Conservation (phyloP, 2,113 vertebrate genomes). For the Elachura formosa region DNA sequence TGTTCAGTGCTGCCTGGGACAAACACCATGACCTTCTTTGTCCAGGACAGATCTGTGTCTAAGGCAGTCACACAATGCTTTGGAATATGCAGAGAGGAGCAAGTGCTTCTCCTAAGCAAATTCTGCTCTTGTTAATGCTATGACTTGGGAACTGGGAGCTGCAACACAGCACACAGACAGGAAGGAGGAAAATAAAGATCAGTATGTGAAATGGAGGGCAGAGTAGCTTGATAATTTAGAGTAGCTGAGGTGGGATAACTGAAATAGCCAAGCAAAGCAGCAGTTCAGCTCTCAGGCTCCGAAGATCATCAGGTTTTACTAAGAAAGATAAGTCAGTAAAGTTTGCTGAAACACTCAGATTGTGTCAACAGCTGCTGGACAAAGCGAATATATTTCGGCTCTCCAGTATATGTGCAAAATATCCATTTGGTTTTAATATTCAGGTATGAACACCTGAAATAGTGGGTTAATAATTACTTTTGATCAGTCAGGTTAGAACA, state of each 20-base stretch:
- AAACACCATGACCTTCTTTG: not conserved
- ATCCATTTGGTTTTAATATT: not conserved
- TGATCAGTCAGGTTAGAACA: not conserved
- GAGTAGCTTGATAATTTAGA: fast-evolving
- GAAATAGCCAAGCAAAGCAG: not conserved
- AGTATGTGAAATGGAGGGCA: not conserved
- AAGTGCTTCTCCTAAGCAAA: not conserved
- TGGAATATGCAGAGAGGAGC: not conserved
- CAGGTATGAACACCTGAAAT: not conserved
- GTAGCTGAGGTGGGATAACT: not conserved
- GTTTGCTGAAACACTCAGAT: not conserved
- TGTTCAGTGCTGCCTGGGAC: not conserved
- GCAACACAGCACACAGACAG: not conserved
- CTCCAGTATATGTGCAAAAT: not conserved
- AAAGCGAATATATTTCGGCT: not conserved
- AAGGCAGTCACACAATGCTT: not conserved
- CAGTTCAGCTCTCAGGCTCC: not conserved
- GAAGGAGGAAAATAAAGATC: not conserved
- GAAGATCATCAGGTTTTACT: not conserved
- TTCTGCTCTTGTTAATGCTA: not conserved
- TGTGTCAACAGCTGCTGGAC: not conserved
- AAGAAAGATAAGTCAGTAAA: not conserved
- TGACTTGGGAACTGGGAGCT: not conserved
- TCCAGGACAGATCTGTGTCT: not conserved
- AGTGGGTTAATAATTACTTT: not conserved